A percentile compares a stretch with the other conserved stretches of the same genome.
These are phyloP conservation scores for Silurus glanis DNA, from an alignment of 2,113 vertebrate genomes.

Conservation along the genomic window DNA sequence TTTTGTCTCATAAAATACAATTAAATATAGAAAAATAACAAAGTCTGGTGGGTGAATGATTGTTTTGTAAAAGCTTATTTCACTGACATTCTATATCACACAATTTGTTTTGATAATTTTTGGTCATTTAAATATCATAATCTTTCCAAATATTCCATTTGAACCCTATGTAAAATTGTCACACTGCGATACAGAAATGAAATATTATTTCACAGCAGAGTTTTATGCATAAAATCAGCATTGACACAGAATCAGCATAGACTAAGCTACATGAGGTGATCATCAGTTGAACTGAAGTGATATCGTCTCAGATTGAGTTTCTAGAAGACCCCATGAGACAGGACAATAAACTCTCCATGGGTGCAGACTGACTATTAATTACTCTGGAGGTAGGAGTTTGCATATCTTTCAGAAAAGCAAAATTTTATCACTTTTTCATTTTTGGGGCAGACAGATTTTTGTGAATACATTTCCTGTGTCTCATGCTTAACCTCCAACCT, in stretches of 20 bases:
- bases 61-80: not conserved
- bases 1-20: not conserved
- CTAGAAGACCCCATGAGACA: not conserved
- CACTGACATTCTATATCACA: not conserved
- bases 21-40: not conserved
- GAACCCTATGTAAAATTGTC: not conserved
- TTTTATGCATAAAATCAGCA: not conserved
- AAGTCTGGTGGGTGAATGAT: not conserved
- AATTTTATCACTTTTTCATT: not conserved
- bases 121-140: not conserved
- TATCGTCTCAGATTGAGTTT: not conserved
- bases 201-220: not conserved
- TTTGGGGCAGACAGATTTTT: not conserved
- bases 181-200: not conserved
- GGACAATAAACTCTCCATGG: not conserved
- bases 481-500: slow-evolving; percentile 9
- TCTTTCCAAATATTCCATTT: not conserved
- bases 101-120: not conserved
- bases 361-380: slow-evolving; percentile 42
- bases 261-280: not conserved
- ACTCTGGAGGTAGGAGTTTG: slow-evolving; percentile 30
- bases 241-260: not conserved
- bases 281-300: not conserved
- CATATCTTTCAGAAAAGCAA: slow-evolving; percentile 7
- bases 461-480: slow-evolving; percentile 25